These are phyloP conservation scores for Cylindroiulus punctatus DNA, from an alignment of 2,888 invertebrate genomes.

Conservation along the genomic window DNA sequence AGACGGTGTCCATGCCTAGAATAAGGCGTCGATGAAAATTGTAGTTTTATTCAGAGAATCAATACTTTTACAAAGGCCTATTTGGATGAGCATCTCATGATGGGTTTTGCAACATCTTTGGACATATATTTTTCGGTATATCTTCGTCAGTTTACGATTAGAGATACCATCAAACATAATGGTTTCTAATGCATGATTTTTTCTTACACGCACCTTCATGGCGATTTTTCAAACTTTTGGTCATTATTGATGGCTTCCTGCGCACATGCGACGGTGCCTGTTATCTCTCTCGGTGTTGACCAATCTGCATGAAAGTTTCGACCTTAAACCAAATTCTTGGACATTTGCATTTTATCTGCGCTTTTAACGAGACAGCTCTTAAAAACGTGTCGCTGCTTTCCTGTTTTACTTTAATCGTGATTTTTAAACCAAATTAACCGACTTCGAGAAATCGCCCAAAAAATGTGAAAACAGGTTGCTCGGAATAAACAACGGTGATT, in stretches of 20 bases:
- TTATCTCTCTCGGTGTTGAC: neutral
- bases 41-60: no score
- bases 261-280: neutral
- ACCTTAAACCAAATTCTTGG: conserved; percentile 9
- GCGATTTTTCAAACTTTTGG: neutral
- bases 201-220: neutral
- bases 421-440: neutral
- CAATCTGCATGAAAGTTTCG: conserved; percentile 39
- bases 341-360: conserved; percentile 26
- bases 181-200: neutral
- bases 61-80: no score
- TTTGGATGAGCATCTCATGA: no score
- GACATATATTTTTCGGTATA: no score
- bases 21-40: no score
- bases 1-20: no score
- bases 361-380: neutral
- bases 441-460: neutral
- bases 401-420: conserved; percentile 28
- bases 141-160: no score
- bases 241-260: conserved; percentile 29
- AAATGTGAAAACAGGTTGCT: neutral
- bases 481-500: neutral
- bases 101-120: no score
- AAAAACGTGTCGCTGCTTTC: conserved; percentile 9
- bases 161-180: neutral